Evolutionary conservation across 2,113 vertebrate species (phyloP).

Genomic region (pig (Sus scrofa)): DNA sequence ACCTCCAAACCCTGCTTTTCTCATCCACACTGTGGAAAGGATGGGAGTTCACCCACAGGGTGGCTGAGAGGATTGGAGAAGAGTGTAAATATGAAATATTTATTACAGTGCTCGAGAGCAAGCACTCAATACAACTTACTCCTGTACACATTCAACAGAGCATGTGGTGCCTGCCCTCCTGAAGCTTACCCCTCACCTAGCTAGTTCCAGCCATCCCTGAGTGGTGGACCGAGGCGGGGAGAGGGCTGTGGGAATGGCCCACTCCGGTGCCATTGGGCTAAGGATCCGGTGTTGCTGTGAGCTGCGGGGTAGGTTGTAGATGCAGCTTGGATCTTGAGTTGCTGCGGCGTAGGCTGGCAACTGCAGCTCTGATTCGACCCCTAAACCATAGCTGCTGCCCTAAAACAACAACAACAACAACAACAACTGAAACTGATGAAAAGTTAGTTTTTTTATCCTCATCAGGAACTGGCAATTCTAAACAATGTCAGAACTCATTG

Average conservation of each 20-base stretch:
- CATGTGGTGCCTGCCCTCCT: no score
- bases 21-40: not conserved
- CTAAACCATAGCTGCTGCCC: no score
- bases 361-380: no score
- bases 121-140: not conserved
- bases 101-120: not conserved
- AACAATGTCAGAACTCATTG: not conserved
- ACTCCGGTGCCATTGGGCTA: no score
- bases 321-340: no score
- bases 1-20: not conserved
- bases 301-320: no score
- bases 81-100: not conserved
- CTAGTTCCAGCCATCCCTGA: accelerated
- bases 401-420: no score
- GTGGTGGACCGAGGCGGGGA: not conserved
- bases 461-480: not conserved
- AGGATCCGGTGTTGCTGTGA: no score
- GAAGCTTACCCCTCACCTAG: not conserved
- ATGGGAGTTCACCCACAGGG: not conserved
- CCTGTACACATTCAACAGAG: not conserved
- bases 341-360: no score
- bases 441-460: not conserved
- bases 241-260: not conserved
- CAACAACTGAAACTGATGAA: not conserved
- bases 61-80: not conserved